Percentiles rank a stretch among this genome's conserved stretches.
phyloP scores from a whole-genome alignment of 2,797 vertebrate species.

The Rallus crepitans region DNA sequence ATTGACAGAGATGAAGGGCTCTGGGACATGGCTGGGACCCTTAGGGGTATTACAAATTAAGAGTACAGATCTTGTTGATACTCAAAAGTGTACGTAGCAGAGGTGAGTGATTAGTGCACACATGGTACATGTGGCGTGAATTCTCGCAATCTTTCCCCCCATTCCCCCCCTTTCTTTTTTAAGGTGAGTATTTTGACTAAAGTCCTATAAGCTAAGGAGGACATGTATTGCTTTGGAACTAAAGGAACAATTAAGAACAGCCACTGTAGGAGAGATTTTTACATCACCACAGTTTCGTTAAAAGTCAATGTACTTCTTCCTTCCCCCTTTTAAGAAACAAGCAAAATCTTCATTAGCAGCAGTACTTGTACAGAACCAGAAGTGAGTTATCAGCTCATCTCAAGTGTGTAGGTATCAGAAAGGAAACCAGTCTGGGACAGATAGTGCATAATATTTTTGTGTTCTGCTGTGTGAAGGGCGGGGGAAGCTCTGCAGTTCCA shows the following conservation, averaged over 20 bases:
- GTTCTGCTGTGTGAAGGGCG: neutral
- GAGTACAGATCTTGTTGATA: neutral
- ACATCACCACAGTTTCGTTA: neutral
- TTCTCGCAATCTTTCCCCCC: neutral
- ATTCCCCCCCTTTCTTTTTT: too few species aligned
- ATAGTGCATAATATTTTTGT: neutral
- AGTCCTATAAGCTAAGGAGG: neutral
- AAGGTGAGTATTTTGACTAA: neutral
- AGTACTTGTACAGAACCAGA: neutral
- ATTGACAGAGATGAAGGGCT: neutral
- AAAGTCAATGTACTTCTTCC: neutral
- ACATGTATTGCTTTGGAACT: neutral
- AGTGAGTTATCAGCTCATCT: conserved; percentile 21
- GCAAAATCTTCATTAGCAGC: neutral
- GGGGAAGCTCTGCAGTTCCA: neutral
- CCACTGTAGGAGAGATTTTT: neutral
- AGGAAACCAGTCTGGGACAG: neutral
- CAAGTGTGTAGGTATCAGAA: neutral
- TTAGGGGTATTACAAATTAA: neutral
- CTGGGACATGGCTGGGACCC: neutral
- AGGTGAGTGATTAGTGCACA: neutral
- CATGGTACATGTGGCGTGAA: neutral
- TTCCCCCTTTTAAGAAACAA: neutral
- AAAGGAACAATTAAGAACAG: neutral
- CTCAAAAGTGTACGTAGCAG: neutral